Evolutionary conservation across 2,797 vertebrate species (phyloP).

Genomic region (Lateolabrax maculatus): DNA sequence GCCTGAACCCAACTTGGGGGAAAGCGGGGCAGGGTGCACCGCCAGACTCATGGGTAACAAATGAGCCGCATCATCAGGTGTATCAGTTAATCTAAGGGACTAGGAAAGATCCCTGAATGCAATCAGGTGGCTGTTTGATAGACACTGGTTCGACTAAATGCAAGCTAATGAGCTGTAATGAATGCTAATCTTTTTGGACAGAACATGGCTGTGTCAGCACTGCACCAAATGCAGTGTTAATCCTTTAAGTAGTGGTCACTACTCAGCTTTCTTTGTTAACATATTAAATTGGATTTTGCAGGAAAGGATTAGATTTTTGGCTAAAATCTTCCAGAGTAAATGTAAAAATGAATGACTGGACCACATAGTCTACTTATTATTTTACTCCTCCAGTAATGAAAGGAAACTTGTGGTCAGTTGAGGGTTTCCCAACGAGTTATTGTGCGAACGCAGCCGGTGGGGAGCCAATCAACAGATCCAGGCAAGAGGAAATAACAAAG

Average conservation of each 20-base stretch:
- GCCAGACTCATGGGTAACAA: constrained; percentile 48
- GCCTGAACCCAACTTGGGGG: constrained; percentile 40
- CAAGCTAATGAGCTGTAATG: constrained; percentile 72
- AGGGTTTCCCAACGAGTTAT: constrained; percentile 19
- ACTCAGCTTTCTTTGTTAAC: constrained; percentile 37
- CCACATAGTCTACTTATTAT: background rate
- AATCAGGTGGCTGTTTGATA: constrained; percentile 57
- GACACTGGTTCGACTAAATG: constrained; percentile 52
- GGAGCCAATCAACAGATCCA: constrained; percentile 82
- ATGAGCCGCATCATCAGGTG: constrained; percentile 57
- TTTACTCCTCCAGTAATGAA: constrained; percentile 18
- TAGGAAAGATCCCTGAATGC: constrained; percentile 14
- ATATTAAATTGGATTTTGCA: constrained; percentile 15
- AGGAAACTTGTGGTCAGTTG: constrained; percentile 18
- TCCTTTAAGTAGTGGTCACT: constrained; percentile 70
- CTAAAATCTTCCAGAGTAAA: background rate
- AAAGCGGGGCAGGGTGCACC: constrained; percentile 15
- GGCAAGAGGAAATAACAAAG: constrained; percentile 73
- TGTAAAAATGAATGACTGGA: background rate
- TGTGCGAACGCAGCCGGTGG: constrained; percentile 48
- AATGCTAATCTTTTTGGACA: constrained; percentile 76
- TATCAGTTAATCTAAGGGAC: constrained; percentile 47
- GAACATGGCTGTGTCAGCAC: constrained; percentile 74
- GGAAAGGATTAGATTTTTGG: background rate
- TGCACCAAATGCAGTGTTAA: constrained; percentile 64